A percentile compares a stretch with the other conserved stretches of the same genome.
Conservation (phyloP, 2,888 invertebrate genomes). For the Chymomyza procnemis region DNA sequence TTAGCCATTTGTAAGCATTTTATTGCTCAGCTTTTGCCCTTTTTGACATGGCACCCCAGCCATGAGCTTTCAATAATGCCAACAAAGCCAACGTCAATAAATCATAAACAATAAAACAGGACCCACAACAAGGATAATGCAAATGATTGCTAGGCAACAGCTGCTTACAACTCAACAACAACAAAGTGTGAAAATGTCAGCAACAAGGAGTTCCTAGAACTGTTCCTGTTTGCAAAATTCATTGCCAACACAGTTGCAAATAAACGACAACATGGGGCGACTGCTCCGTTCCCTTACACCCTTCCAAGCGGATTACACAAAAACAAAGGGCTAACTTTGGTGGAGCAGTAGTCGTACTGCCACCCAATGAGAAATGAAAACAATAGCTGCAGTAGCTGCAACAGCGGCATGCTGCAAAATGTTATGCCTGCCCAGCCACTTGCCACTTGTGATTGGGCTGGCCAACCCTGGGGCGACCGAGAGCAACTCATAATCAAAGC, state of each 20-base stretch:
- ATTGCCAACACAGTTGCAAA: slow-evolving; percentile 66
- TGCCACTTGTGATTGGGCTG: slow-evolving; percentile 12
- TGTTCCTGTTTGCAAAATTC: slow-evolving; percentile 46
- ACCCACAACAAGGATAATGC: slow-evolving; percentile 44
- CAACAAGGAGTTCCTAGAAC: slow-evolving; percentile 34
- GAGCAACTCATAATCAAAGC: slow-evolving; percentile 17
- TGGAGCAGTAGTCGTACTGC: slow-evolving; percentile 8
- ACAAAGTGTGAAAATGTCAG: slow-evolving; percentile 58
- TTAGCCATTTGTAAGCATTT: background rate
- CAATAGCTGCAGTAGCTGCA: slow-evolving; percentile 53
- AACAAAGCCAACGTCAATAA: slow-evolving; percentile 42
- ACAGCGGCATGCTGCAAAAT: slow-evolving; percentile 65
- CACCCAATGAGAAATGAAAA: slow-evolving; percentile 31
- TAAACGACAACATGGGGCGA: slow-evolving; percentile 11
- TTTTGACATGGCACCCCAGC: background rate
- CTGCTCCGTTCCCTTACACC: background rate
- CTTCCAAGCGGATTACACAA: background rate
- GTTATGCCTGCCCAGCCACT: slow-evolving; percentile 59
- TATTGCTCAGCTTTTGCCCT: background rate
- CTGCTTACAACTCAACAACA: slow-evolving; percentile 33
- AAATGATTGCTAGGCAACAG: slow-evolving; percentile 44
- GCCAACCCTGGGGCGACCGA: slow-evolving; percentile 10
- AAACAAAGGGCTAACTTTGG: slow-evolving; percentile 4
- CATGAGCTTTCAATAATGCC: background rate
- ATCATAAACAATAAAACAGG: slow-evolving; percentile 46